These are phyloP conservation scores for Panagrolaimus sp. DNA, from an alignment of 1,140 invertebrate species.

Conservation along the genomic window DNA sequence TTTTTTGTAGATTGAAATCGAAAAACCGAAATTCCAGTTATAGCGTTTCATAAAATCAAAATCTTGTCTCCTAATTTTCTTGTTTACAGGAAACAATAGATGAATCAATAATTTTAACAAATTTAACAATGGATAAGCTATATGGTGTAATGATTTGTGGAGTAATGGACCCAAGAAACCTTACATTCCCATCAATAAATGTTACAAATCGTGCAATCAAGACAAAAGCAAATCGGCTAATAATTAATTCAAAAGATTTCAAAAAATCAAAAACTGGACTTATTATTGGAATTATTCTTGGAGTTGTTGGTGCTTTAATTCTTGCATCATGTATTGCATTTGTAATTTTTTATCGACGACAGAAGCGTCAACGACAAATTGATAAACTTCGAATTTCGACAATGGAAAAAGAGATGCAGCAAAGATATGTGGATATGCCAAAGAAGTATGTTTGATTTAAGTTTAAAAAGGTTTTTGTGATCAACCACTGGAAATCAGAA, in stretches of 20 bases:
- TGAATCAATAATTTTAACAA: constrained; percentile 34
- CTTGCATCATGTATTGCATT: constrained; percentile 27
- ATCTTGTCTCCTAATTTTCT: too few species aligned
- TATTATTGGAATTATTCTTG: constrained; percentile 25
- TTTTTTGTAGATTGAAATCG: constrained; percentile 3
- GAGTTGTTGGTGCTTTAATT: constrained; percentile 25
- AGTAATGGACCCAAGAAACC: constrained; percentile 43
- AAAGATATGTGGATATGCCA: constrained; percentile 50
- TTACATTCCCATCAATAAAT: constrained; percentile 37
- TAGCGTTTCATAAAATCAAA: too few species aligned
- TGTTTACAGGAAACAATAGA: constrained; percentile 13
- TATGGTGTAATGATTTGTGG: constrained; percentile 52
- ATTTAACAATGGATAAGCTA: constrained; percentile 39
- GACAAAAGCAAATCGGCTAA: constrained; percentile 21
- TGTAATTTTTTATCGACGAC: constrained; percentile 27
- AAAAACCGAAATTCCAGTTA: too few species aligned
- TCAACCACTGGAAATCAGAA: too few species aligned
- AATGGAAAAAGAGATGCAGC: constrained; percentile 29
- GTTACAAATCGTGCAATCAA: constrained; percentile 21
- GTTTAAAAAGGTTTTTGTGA: too few species aligned
- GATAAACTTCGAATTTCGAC: constrained; percentile 29
- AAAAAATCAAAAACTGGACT: constrained; percentile 15
- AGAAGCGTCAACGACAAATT: constrained; percentile 29
- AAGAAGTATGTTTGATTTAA: constrained; percentile 42
- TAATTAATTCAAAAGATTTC: constrained; percentile 11